Percentiles rank a stretch among this genome's conserved stretches.
Conservation (phyloP, 2,888 invertebrate species). For the Phengaris alcon region DNA sequence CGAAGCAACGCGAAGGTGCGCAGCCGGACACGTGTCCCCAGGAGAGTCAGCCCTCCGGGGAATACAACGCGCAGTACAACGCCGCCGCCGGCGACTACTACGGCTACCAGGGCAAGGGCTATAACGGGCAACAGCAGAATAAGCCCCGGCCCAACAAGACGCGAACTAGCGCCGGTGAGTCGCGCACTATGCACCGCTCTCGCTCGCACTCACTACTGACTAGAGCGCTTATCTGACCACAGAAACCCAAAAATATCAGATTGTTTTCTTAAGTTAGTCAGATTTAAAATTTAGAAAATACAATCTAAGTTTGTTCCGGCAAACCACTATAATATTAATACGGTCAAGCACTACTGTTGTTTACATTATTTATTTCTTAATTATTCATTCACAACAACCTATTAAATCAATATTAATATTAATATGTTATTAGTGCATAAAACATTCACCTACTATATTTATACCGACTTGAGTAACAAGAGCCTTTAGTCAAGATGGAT, state of each 20-base stretch:
- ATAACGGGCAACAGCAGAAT: slow-evolving; percentile 78
- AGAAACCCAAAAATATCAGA: not conserved
- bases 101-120: slow-evolving; percentile 79
- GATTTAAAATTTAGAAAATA: not conserved
- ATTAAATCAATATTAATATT: slow-evolving; percentile 18
- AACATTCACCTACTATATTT: not conserved
- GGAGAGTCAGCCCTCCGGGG: slow-evolving; percentile 76
- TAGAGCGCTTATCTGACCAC: slow-evolving; percentile 63
- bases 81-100: slow-evolving; percentile 80
- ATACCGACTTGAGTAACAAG: not conserved
- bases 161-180: slow-evolving; percentile 98
- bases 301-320: not conserved
- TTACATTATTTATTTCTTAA: not conserved
- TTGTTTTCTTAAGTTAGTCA: not conserved
- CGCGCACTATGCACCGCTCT: slow-evolving; percentile 62
- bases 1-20: slow-evolving; percentile 91
- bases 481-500: no score
- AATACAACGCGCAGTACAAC: slow-evolving; percentile 76
- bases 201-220: slow-evolving; percentile 56
- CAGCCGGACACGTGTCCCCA: slow-evolving; percentile 75
- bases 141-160: slow-evolving; percentile 94
- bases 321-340: not conserved
- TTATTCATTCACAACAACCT: slow-evolving; percentile 17
- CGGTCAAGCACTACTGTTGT: not conserved
- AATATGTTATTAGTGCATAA: not conserved